Conservation (phyloP, 2,888 invertebrate genomes). For the Cheilosia scutellata region DNA sequence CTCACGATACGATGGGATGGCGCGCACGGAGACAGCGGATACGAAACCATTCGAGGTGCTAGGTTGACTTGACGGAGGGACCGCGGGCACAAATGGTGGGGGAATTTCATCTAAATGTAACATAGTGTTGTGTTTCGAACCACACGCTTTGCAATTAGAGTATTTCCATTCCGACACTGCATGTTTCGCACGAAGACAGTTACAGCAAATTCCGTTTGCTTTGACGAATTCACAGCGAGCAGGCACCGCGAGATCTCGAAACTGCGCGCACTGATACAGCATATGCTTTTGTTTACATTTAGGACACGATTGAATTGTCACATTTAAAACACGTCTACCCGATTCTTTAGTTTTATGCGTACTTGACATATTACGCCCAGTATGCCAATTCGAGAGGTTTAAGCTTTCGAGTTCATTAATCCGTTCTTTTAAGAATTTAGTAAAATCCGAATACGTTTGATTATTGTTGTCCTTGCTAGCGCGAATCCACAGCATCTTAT, state of each 20-base stretch:
- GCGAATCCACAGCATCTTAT: constrained; percentile 26
- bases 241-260: constrained; percentile 7
- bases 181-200: constrained; percentile 25
- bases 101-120: no score
- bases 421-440: constrained; percentile 1
- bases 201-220: constrained; percentile 17
- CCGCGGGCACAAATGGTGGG: neutral
- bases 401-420: constrained; percentile 32
- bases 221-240: constrained; percentile 33
- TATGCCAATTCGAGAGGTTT: neutral
- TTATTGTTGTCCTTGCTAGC: neutral
- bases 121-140: constrained; percentile 20
- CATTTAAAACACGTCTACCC: constrained; percentile 20
- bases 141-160: constrained; percentile 22
- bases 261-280: no score
- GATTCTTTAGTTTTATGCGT: neutral
- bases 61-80: neutral
- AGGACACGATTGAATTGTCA: constrained; percentile 3
- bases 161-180: constrained; percentile 18
- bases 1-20: no score
- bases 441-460: neutral
- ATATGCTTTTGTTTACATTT: constrained; percentile 34
- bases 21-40: constrained; percentile 20
- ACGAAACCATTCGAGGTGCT: neutral
- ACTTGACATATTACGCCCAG: constrained; percentile 1